phyloP scores from a whole-genome alignment of 2,888 invertebrate species.

The Baronia brevicornis region DNA sequence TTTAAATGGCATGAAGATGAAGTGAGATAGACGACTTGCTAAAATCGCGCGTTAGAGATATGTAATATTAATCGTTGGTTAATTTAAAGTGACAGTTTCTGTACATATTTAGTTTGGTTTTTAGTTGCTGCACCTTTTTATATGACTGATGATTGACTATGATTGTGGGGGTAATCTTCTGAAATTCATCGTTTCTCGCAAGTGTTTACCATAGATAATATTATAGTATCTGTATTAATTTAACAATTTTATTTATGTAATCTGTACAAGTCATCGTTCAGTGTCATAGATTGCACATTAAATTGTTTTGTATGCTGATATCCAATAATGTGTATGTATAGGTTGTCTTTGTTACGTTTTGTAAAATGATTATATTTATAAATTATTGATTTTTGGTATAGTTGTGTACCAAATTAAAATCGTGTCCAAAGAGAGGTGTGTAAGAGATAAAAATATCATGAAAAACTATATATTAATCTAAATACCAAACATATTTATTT shows the following conservation, averaged over 20 bases:
- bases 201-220: constrained; percentile 4
- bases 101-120: no score
- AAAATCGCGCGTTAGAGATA: no score
- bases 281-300: constrained; percentile 7
- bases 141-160: no score
- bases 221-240: background rate
- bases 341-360: constrained; percentile 15
- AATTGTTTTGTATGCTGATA: no score
- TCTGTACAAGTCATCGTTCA: constrained; percentile 7
- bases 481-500: constrained; percentile 52
- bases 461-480: constrained; percentile 28
- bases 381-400: constrained; percentile 28
- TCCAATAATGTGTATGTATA: constrained; percentile 8
- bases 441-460: constrained; percentile 35
- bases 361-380: constrained; percentile 15
- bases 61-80: no score
- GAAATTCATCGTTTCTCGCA: background rate
- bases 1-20: no score
- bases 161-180: background rate
- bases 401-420: constrained; percentile 47
- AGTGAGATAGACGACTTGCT: no score
- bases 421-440: constrained; percentile 61
- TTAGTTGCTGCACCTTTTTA: no score
- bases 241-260: background rate
- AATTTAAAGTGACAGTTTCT: no score